Evolutionary conservation across 2,888 invertebrate species (phyloP), one percentile per base, ranked within the genome.

Genomic region (Syrphus vitripennis): DNA sequence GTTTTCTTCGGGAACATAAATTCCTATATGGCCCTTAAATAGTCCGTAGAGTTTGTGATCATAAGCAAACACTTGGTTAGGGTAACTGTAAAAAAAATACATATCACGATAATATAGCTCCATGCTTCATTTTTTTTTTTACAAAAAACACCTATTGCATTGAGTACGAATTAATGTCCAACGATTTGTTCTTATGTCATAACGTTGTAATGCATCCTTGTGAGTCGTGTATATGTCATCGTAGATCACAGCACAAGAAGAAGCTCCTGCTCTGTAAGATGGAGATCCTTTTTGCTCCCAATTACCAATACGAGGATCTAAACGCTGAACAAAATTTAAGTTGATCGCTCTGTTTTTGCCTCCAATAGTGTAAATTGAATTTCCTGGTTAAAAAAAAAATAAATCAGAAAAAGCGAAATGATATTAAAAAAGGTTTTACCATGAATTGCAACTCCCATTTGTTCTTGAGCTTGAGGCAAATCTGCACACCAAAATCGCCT

Each of bases 221-320:
- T 87, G 87, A 14, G 83, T 76, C 21, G 83, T 83, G 48, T 87
- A 88, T 19, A 88, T 88, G 10, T 74, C 50, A 59, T 88, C 77
- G 12, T 76, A 50, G 10, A 88, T 29, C 3, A 83, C 65, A 12
- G 86, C 83, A 48, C 83, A 76, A 1, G 77, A 75, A 14, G 78
- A 75, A 16, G 82, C 72, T 4, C 78, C 88, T 1, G 61, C 16
- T 59, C 67, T 65, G 21, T 80, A 87, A 14, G 83, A 42, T n/a
- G 19, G 31, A 1, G 69, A 10, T 14, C 61, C 59, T 4, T 87
- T 24, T 19, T 77, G 67, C 29, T 87, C 76, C 88, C 88, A 88
- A 7, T 74, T 55, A 0, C 87, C 84, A 34, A 77, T 50, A 24
- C 88, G 74, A 0, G 79, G 81, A 55, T 88, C 88, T 48, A 78